Evolutionary conservation across 2,113 vertebrate genomes (phyloP), one percentile per base, ranked within the genome.

Genomic region (Conger conger): DNA sequence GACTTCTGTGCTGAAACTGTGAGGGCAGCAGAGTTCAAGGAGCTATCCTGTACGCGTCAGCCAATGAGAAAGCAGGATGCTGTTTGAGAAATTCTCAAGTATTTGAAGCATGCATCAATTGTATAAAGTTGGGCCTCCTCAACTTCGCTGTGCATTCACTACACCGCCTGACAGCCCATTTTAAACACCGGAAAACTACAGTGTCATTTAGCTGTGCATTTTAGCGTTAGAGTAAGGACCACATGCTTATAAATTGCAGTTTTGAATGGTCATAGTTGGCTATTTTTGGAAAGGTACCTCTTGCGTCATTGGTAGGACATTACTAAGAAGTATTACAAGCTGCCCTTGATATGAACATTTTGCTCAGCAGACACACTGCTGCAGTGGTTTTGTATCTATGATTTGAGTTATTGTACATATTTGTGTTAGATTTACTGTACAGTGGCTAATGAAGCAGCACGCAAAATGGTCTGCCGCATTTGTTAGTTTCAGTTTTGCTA

Each of bases 101-200:
- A 73, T 73, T 33, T 73, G 27, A 73, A 73, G 68, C 68, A 73
- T 73, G 68, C 68, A 33, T 73, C n/a, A 27, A 73, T 73, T 73
- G 68, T 73, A 33, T 73, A 73, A 73, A n/a, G n/a, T 33, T 73
- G 68, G 5, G 68, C 6, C 68, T 73, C n/a, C 68, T 73, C 68
- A 11, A 30, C 68, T 33, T 2, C n/a, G 33, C 68, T 73, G 68
- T 73, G 6, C 33, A 30, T 33, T 33, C n/a, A 33, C 68, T 33
- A 30, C 68, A 33, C 4, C n/a, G 13, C 68, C 5, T 73, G 27
- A 73, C 68, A 73, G n/a, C n/a, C 4, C 68, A 30, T 73, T 73
- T 33, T 30, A 73, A 73, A 73, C 68, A 73, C 15, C 33, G 68
- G 27, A 63, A 27, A 63, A 27, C 27, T 23, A 23, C 7, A 7